Conservation (phyloP, 2,797 vertebrate genomes). For the Gallinago stenura region DNA sequence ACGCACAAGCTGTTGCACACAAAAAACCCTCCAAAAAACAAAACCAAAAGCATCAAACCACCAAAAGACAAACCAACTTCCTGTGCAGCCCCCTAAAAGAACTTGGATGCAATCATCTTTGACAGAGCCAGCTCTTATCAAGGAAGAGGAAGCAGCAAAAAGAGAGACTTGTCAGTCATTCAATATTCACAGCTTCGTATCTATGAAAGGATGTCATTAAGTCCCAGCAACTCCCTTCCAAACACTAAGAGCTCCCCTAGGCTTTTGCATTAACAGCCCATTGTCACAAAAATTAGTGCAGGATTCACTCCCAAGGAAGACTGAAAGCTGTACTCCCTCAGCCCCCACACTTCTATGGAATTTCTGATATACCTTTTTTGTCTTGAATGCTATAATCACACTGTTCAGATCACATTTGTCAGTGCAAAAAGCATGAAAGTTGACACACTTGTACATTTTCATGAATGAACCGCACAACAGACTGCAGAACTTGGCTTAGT, state of each 20-base stretch:
- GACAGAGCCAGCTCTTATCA: neutral
- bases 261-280: neutral
- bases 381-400: neutral
- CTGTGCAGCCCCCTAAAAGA: neutral
- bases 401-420: neutral
- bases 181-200: neutral
- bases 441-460: neutral
- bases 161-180: neutral
- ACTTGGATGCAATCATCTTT: neutral
- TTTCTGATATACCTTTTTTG: neutral
- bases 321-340: neutral
- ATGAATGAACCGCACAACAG: neutral
- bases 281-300: neutral
- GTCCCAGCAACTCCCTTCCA: neutral
- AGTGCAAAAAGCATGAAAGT: neutral
- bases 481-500: neutral
- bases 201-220: neutral
- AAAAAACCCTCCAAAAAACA: neutral
- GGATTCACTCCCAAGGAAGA: neutral
- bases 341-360: accelerated
- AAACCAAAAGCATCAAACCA: neutral
- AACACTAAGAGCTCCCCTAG: neutral
- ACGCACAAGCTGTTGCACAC: neutral
- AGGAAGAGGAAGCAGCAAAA: neutral
- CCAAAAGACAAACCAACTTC: neutral